Conservation (phyloP, 2,797 vertebrate genomes). For the Odontamblyopus lacepedii region DNA sequence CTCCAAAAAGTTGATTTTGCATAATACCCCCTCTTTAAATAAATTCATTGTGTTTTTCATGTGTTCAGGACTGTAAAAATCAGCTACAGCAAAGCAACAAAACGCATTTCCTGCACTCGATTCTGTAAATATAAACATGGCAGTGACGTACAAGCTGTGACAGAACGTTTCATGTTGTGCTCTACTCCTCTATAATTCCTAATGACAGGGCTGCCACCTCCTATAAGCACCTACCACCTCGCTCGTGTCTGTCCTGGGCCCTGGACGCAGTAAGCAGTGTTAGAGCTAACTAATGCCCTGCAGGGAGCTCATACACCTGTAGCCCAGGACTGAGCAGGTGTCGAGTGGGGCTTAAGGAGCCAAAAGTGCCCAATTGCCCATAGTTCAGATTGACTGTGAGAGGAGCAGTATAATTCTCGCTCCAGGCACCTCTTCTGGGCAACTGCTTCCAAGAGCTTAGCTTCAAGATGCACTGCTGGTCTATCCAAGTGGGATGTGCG, state of each 20-base stretch:
- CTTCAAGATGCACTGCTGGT: constrained; percentile 53
- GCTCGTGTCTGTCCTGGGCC: constrained; percentile 15
- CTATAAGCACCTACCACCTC: constrained; percentile 25
- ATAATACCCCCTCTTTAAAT: too few species aligned
- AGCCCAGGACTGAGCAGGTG: constrained; percentile 60
- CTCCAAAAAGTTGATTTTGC: too few species aligned
- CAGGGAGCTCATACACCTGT: constrained; percentile 62
- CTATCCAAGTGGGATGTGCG: constrained; percentile 50
- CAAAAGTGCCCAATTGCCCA: constrained; percentile 62
- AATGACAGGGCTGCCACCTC: constrained; percentile 8
- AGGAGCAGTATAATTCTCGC: constrained; percentile 63
- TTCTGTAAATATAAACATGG: neutral
- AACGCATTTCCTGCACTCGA: neutral
- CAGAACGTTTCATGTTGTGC: neutral
- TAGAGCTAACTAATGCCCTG: constrained; percentile 56
- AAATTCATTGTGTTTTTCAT: too few species aligned
- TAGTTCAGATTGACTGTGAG: constrained; percentile 61
- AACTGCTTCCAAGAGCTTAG: constrained; percentile 61
- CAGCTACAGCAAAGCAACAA: neutral
- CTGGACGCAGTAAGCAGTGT: constrained; percentile 32
- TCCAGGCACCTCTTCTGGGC: constrained; percentile 59
- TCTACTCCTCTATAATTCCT: constrained; percentile 1
- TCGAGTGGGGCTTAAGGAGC: constrained; percentile 54
- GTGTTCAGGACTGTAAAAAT: too few species aligned
- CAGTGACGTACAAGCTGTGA: neutral